phyloP scores from a whole-genome alignment of 1,140 invertebrate species.

The Chymomyza costata region DNA sequence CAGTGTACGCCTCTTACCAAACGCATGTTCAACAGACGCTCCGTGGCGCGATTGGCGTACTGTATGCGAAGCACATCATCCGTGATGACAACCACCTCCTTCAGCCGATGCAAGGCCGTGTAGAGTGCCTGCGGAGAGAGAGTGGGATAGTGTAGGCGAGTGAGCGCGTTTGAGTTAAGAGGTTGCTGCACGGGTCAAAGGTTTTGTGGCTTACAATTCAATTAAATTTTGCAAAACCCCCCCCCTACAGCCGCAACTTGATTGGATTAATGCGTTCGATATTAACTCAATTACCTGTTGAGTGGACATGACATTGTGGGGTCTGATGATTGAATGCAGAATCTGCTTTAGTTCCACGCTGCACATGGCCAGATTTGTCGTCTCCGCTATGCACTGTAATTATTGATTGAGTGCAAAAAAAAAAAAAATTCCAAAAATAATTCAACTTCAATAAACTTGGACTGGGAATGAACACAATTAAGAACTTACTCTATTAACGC shows the following conservation, averaged over 20 bases:
- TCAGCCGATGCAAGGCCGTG: constrained; percentile 87
- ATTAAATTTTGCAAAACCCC: no score
- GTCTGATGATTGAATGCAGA: constrained; percentile 81
- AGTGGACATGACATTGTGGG: constrained; percentile 76
- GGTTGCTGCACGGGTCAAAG: no score
- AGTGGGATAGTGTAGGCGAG: neutral
- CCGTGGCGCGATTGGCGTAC: constrained; percentile 74
- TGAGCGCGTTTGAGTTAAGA: neutral
- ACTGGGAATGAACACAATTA: constrained; percentile 19
- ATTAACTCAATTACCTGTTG: constrained; percentile 69
- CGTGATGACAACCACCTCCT: constrained; percentile 91
- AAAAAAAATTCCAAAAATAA: constrained; percentile 1
- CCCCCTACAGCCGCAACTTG: constrained; percentile 78
- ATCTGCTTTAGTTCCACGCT: constrained; percentile 85
- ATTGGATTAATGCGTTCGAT: constrained; percentile 77
- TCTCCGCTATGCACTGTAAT: constrained; percentile 84
- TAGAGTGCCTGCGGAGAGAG: constrained; percentile 82
- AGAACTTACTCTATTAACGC: constrained; percentile 83
- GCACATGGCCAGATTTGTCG: constrained; percentile 81
- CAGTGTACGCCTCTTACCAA: constrained; percentile 51
- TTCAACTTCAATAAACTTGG: constrained; percentile 3
- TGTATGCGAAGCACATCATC: constrained; percentile 89
- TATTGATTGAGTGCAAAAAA: constrained; percentile 9
- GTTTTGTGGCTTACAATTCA: constrained; percentile 38
- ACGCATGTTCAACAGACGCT: constrained; percentile 73